Conservation (phyloP, 1,140 invertebrate species). For the Drosophila pseudoobscura region DNA sequence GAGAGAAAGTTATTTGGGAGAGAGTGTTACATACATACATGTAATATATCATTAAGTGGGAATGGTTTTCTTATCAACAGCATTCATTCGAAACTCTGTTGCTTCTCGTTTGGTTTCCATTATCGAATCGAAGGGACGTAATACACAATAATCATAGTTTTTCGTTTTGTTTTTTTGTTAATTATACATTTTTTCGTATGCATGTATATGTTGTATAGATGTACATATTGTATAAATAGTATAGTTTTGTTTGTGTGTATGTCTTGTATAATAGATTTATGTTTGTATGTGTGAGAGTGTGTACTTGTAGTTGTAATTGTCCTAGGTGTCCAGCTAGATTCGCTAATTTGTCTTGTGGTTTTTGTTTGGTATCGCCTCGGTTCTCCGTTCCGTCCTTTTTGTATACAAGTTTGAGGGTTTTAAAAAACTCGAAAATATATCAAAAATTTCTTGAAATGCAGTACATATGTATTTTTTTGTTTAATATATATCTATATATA, state of each 20-base stretch:
- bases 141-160: slow-evolving; percentile 58
- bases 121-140: slow-evolving; percentile 70
- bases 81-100: slow-evolving; percentile 42
- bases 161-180: slow-evolving; percentile 23
- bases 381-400: slow-evolving; percentile 24
- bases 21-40: slow-evolving; percentile 39
- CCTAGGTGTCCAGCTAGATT: slow-evolving; percentile 74
- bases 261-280: slow-evolving; percentile 50
- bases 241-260: slow-evolving; percentile 51
- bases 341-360: slow-evolving; percentile 58
- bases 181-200: slow-evolving; percentile 54
- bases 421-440: slow-evolving; percentile 77
- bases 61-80: slow-evolving; percentile 67
- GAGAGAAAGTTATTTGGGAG: slow-evolving; percentile 63
- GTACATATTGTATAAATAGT: slow-evolving; percentile 66
- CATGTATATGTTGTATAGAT: slow-evolving; percentile 55
- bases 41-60: slow-evolving; percentile 56
- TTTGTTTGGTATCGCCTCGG: slow-evolving; percentile 21
- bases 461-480: slow-evolving; percentile 70
- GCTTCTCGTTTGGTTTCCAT: slow-evolving; percentile 51
- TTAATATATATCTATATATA: slow-evolving; percentile 45
- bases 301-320: slow-evolving; percentile 64
- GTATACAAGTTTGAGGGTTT: slow-evolving; percentile 69
- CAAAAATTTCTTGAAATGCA: slow-evolving; percentile 74
- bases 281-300: slow-evolving; percentile 37